Base-by-base conservation (phyloP, 1,140 invertebrate genomes). In the Vollenhovia emeryi region DNA sequence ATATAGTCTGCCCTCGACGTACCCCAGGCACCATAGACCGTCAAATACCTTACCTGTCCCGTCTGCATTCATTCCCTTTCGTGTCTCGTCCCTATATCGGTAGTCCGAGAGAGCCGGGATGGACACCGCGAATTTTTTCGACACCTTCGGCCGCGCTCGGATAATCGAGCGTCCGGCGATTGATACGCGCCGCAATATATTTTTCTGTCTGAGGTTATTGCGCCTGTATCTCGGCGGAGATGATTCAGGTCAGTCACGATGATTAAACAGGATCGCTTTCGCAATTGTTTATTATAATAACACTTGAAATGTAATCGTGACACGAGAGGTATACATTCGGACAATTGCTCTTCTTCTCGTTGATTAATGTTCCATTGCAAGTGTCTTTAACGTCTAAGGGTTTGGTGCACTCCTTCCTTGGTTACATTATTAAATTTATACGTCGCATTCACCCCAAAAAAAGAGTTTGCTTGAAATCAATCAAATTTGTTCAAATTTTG, bases 11-110 rank as follows among this genome's bases (percentile, higher is more conserved):
- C 92, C 91, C 90, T 87, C 92, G 86, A 91, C 91, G 90, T 91
- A 84, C 89, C 85, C 74, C 68, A 84, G 82, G 86, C 84, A 88
- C 91, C 78, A 90, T 86, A 87, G 88, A 91, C 87, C 90, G 89
- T 91, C 90, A 89, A 91, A 93, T 93, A 92, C 93, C 92, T 94
- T 94, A 93, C 91, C 91, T 93, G 92, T 92, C 88, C 91, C 89
- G 88, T 89, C 85, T 90, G 86, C 79, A 87, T 90, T 92, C 89
- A 92, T 92, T 86, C 89, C 78, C 87, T 83, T 86, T 86, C 88
- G 84, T 87, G 87, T 90, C 79, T 87, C 87, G 62, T 50, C 73
- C 69, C 87, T 89, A 78, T 86, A 88, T 88, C 87, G 86, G 66
- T 84, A 52, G 83, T 76, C 62, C 68, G 87, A 80, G 87, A 80